Conservation (phyloP, 2,888 invertebrate species). For the Xanthostigma xanthostigma region DNA sequence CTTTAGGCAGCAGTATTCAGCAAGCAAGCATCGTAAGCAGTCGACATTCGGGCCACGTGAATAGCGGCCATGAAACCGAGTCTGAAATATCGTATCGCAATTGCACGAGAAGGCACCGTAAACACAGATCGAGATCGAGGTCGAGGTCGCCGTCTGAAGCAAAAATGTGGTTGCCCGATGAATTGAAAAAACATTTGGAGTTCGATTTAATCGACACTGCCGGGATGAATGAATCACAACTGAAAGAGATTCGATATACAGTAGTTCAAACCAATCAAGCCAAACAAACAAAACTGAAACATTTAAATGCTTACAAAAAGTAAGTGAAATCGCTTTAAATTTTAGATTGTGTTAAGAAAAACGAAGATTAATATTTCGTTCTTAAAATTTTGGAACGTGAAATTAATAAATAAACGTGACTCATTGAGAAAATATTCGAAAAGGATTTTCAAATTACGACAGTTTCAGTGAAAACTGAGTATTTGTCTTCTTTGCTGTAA, state of each 20-base stretch:
- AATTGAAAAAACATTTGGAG: conserved; percentile 73
- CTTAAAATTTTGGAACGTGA: no score
- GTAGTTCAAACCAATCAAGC: conserved; percentile 62
- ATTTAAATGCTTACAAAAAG: conserved; percentile 14
- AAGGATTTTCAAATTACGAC: no score
- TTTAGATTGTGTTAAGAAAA: not conserved
- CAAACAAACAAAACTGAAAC: conserved; percentile 39
- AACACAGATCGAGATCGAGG: conserved; percentile 30
- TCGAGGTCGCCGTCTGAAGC: conserved; percentile 55
- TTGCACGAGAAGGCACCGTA: conserved; percentile 22
- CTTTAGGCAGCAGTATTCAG: conserved; percentile 41
- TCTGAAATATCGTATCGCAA: conserved; percentile 27
- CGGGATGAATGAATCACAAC: conserved; percentile 76
- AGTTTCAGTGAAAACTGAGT: no score
- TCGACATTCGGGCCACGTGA: conserved; percentile 26
- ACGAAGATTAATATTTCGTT: no score
- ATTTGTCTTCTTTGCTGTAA: no score
- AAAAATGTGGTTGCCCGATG: conserved; percentile 58
- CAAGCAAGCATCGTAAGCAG: conserved; percentile 55
- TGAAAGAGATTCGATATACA: conserved; percentile 78
- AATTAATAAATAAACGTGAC: no score
- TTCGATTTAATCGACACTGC: conserved; percentile 77
- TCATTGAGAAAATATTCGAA: no score
- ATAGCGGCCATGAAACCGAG: conserved; percentile 31
- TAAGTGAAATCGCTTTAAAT: conserved; percentile 5